These are phyloP conservation scores for Ariolimax columbianus DNA, from an alignment of 2,888 invertebrate species.

Conservation along the genomic window DNA sequence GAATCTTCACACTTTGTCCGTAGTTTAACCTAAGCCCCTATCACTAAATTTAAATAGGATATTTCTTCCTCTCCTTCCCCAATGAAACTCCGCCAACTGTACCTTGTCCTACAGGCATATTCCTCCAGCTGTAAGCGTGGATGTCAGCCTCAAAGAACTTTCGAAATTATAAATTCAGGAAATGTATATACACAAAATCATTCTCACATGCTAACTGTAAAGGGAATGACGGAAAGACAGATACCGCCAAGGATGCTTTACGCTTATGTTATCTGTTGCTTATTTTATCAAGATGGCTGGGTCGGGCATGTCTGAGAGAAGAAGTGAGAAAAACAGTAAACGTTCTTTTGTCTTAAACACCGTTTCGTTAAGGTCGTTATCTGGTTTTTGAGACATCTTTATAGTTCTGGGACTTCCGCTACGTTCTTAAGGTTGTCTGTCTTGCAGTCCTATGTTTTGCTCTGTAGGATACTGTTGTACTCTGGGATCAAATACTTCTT, in stretches of 20 bases:
- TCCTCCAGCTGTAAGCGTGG: neutral
- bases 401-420: neutral
- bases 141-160: constrained; percentile 12
- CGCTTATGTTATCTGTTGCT: neutral
- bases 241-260: neutral
- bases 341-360: neutral
- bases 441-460: neutral
- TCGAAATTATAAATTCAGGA: neutral
- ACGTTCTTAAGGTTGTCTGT: neutral
- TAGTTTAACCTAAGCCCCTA: neutral
- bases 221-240: neutral
- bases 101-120: neutral
- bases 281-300: constrained; percentile 2
- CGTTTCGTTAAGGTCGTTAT: neutral
- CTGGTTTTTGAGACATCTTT: neutral
- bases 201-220: neutral
- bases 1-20: neutral
- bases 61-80: neutral
- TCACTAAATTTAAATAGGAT: neutral
- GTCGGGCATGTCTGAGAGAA: neutral
- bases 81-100: neutral
- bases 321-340: neutral
- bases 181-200: constrained; percentile 6
- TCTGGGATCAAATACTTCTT: too few relatives aligned
- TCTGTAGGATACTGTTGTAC: too few relatives aligned